Percentiles rank a stretch among this genome's conserved stretches.
Evolutionary conservation across 2,797 vertebrate species (phyloP).

Genomic region (Cynopterus sphinx): DNA sequence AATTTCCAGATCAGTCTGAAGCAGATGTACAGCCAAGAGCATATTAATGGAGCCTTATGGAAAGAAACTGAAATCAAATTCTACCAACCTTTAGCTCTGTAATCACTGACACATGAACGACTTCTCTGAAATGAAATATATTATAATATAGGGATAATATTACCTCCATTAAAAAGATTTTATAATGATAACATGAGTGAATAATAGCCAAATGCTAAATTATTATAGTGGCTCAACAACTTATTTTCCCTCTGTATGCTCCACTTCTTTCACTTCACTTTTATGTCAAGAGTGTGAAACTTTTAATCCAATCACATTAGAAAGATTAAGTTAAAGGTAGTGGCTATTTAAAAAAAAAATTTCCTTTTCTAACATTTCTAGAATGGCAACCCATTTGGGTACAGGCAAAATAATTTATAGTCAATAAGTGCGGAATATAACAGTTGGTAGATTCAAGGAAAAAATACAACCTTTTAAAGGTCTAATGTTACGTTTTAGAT

Average conservation of each 20-base stretch:
- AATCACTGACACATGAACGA: background rate
- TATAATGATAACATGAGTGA: background rate
- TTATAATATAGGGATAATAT: background rate
- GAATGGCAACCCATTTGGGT: background rate
- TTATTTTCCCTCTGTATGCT: background rate
- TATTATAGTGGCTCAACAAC: background rate
- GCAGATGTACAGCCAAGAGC: background rate
- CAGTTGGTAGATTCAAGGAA: background rate
- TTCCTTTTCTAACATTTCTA: background rate
- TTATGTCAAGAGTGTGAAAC: background rate
- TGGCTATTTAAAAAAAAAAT: background rate
- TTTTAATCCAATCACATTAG: background rate
- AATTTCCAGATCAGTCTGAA: background rate
- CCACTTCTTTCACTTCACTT: background rate
- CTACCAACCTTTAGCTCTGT: background rate
- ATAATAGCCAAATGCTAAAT: background rate
- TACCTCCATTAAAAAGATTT: background rate
- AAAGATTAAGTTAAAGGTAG: background rate
- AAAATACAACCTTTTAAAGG: background rate
- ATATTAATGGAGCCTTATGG: background rate
- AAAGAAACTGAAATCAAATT: background rate
- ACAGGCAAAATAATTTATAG: background rate
- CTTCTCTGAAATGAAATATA: background rate
- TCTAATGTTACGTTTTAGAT: background rate
- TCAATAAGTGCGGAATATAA: background rate